Conservation (phyloP, 2,888 invertebrate species). For the Odontocerum albicorne region DNA sequence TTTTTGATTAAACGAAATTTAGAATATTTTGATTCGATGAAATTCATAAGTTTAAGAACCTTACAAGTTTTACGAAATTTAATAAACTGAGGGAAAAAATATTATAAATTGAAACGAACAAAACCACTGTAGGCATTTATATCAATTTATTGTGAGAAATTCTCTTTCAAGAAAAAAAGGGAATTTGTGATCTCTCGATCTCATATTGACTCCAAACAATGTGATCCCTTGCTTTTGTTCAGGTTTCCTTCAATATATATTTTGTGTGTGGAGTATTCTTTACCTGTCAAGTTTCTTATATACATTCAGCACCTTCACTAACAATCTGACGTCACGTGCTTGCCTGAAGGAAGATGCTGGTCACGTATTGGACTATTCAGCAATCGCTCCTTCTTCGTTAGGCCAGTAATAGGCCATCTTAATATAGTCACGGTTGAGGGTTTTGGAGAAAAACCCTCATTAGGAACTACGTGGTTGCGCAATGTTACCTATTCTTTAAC, state of each 20-base stretch:
- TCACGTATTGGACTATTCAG: conserved; percentile 29
- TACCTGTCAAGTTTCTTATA: too few species aligned
- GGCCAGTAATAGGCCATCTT: conserved; percentile 25
- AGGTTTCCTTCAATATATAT: not conserved
- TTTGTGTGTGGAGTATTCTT: not conserved
- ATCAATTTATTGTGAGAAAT: too few species aligned
- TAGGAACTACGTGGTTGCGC: conserved; percentile 5
- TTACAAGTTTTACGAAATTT: too few species aligned
- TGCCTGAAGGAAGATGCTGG: conserved; percentile 13
- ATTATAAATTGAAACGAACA: too few species aligned
- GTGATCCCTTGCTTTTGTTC: not conserved
- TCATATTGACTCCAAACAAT: not conserved
- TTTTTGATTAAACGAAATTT: too few species aligned
- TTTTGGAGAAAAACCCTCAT: conserved; percentile 10
- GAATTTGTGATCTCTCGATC: too few species aligned
- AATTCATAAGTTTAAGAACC: too few species aligned
- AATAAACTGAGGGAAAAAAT: too few species aligned
- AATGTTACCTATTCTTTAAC: not conserved
- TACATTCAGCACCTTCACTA: not conserved
- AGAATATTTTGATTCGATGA: too few species aligned
- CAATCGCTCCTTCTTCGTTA: conserved; percentile 27
- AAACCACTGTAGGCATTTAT: too few species aligned
- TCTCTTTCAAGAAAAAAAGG: not conserved
- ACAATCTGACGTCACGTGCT: conserved; percentile 14
- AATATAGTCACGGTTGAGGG: conserved; percentile 10